phyloP scores from a whole-genome alignment of 2,797 vertebrate species.

The Falco biarmicus region DNA sequence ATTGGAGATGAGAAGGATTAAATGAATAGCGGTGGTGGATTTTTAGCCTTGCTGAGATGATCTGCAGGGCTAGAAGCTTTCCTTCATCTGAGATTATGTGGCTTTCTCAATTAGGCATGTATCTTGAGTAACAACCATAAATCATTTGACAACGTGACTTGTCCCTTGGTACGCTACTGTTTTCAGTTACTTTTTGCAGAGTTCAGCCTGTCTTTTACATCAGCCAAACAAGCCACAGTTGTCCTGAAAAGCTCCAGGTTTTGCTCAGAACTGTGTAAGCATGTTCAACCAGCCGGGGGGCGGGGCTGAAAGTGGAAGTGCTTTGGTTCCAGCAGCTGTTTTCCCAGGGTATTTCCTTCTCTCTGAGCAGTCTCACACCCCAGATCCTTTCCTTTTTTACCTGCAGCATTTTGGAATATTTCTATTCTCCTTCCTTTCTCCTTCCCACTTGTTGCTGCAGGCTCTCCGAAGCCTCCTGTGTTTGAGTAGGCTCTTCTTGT shows the following conservation, averaged over 20 bases:
- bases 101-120: not conserved
- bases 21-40: not conserved
- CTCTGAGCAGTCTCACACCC: not conserved
- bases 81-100: not conserved
- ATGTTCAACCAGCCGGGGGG: not conserved
- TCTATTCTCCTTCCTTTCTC: not conserved
- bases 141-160: not conserved
- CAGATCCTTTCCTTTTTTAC: not conserved
- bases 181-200: conserved; percentile 9
- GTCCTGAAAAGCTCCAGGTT: conserved; percentile 4
- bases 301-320: not conserved
- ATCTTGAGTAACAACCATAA: not conserved
- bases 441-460: not conserved
- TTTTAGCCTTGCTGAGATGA: not conserved
- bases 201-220: not conserved
- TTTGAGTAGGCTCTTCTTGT: not conserved
- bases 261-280: not conserved
- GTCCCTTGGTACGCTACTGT: fast-evolving
- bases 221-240: not conserved
- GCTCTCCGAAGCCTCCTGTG: fast-evolving
- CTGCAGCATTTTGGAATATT: not conserved
- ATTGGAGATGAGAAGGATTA: not conserved
- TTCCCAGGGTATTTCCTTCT: conserved; percentile 7
- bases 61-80: not conserved
- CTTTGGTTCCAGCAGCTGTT: conserved; percentile 4